Conservation (phyloP, 2,113 vertebrate genomes). For the Calidris pugnax region DNA sequence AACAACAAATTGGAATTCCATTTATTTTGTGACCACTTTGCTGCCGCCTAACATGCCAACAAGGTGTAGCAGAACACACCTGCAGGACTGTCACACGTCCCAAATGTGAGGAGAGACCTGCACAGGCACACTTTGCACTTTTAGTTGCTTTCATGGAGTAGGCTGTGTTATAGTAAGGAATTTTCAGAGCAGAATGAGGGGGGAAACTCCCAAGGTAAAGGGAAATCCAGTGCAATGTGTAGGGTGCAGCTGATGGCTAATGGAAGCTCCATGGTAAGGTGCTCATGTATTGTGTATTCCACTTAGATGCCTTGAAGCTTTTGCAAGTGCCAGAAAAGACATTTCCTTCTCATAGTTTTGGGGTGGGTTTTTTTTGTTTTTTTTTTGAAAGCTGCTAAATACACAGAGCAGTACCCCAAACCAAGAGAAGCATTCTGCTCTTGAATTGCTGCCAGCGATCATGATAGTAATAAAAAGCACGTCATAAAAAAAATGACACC, state of each 20-base stretch:
- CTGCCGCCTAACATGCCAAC: neutral
- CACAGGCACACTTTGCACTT: neutral
- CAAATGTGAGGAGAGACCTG: fast-evolving
- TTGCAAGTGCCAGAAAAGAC: neutral
- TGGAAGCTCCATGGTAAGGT: neutral
- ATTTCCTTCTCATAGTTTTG: neutral
- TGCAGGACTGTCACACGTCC: neutral
- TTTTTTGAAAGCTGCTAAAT: neutral
- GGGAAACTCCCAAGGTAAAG: neutral
- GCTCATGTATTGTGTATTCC: neutral
- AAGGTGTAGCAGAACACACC: neutral
- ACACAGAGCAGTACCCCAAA: neutral
- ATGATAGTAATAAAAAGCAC: neutral
- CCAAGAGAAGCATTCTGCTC: neutral
- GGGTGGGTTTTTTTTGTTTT: neutral
- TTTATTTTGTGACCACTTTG: constrained; percentile 13
- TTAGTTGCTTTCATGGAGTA: neutral
- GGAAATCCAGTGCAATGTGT: neutral
- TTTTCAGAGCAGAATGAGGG: neutral
- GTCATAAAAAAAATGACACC: neutral
- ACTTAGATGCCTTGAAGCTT: neutral
- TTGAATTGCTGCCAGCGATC: neutral
- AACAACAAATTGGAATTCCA: constrained; percentile 34
- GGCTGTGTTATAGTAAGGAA: neutral
- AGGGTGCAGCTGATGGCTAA: neutral